phyloP scores from a whole-genome alignment of 2,797 vertebrate species.

The Gephyroberyx darwinii region DNA sequence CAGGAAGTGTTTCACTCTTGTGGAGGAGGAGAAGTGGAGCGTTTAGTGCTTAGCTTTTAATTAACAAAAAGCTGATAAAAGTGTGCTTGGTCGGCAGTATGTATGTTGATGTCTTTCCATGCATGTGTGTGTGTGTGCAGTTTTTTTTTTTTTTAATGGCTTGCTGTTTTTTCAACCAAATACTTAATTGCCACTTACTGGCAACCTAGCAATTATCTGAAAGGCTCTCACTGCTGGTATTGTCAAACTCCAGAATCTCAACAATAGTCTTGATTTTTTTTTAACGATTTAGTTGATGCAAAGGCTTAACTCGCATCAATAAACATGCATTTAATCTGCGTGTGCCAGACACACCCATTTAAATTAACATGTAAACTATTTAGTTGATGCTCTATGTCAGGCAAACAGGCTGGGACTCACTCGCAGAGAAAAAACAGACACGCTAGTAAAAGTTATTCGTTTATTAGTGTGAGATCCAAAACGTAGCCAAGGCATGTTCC shows the following conservation, averaged over 20 bases:
- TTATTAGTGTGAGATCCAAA: too few relatives aligned
- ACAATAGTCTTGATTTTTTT: not conserved
- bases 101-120: not conserved
- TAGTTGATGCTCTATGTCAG: too few relatives aligned
- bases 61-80: slow-evolving; percentile 65
- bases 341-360: not conserved
- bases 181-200: slow-evolving; percentile 7
- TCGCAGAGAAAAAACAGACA: too few relatives aligned
- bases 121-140: slow-evolving; percentile 8
- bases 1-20: slow-evolving; percentile 48
- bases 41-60: slow-evolving; percentile 57
- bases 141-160: not conserved
- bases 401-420: too few relatives aligned
- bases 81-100: slow-evolving; percentile 28
- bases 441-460: too few relatives aligned
- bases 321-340: too few relatives aligned
- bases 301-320: too few relatives aligned
- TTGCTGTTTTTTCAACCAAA: slow-evolving; percentile 7
- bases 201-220: slow-evolving; percentile 4
- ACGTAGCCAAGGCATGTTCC: too few relatives aligned
- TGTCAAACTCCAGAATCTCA: slow-evolving; percentile 1
- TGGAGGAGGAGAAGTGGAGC: slow-evolving; percentile 43
- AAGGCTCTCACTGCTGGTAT: not conserved
- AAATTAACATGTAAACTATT: not conserved
- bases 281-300: not conserved